These are phyloP conservation scores for Argopecten irradians DNA, from an alignment of 1,140 invertebrate species.

Conservation along the genomic window DNA sequence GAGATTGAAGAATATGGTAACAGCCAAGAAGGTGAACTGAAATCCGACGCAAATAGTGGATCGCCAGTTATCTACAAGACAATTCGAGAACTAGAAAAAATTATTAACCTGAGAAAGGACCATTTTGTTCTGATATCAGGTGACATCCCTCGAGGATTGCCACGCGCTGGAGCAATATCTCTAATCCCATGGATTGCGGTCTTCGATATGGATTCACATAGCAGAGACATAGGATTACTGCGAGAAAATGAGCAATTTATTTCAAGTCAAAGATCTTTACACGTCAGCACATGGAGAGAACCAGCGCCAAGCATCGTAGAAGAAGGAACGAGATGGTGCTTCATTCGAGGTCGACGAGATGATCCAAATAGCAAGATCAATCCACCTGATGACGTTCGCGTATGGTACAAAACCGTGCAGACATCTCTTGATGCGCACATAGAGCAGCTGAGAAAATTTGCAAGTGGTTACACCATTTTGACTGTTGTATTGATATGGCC, in stretches of 20 bases:
- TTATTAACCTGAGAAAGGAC: background rate
- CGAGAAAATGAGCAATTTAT: constrained; percentile 48
- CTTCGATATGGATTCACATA: constrained; percentile 58
- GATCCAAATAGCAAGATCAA: constrained; percentile 42
- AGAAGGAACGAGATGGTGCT: constrained; percentile 60
- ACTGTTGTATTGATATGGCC: constrained; percentile 58
- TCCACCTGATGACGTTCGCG: constrained; percentile 19
- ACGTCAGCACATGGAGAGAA: constrained; percentile 54
- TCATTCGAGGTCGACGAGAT: constrained; percentile 56
- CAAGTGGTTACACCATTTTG: constrained; percentile 54
- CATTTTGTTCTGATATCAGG: constrained; percentile 33
- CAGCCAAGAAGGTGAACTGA: background rate
- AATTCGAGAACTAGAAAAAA: background rate
- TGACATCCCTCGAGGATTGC: background rate
- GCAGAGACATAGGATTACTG: constrained; percentile 52
- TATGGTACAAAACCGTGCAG: constrained; percentile 51
- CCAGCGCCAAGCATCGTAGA: constrained; percentile 47
- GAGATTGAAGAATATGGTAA: background rate
- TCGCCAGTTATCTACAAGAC: background rate
- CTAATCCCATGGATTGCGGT: constrained; percentile 58
- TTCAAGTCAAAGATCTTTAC: constrained; percentile 45
- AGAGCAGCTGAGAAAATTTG: constrained; percentile 49
- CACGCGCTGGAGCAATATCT: constrained; percentile 47
- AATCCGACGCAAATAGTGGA: background rate
- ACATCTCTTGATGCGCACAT: constrained; percentile 46